Conservation (phyloP, 2,888 invertebrate genomes). For the Limenitis camilla region DNA sequence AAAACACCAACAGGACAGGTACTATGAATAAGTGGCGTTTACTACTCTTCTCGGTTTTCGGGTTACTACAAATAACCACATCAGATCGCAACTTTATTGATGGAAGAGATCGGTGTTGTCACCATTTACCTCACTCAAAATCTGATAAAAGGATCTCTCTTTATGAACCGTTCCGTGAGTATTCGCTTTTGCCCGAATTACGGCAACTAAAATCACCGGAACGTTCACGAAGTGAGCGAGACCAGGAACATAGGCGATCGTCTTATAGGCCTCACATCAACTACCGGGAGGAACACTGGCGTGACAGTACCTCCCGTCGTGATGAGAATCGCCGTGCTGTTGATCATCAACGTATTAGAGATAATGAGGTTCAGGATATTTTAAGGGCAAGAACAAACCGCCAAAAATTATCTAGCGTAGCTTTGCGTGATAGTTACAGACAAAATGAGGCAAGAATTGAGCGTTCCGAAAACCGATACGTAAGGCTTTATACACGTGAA, state of each 20-base stretch:
- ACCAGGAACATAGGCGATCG: not conserved
- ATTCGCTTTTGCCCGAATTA: slow-evolving; percentile 1
- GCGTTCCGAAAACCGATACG: too few species aligned
- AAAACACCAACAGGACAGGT: slow-evolving; percentile 38
- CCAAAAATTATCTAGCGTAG: too few species aligned
- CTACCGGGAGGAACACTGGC: not conserved
- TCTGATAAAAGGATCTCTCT: slow-evolving; percentile 33
- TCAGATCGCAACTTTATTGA: slow-evolving; percentile 54
- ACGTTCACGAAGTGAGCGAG: not conserved
- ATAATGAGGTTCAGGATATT: not conserved
- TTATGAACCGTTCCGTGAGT: slow-evolving; percentile 1
- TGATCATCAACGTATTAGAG: not conserved
- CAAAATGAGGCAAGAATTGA: too few species aligned
- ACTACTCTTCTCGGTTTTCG: slow-evolving; percentile 58
- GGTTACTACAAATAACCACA: slow-evolving; percentile 52
- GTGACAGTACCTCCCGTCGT: not conserved
- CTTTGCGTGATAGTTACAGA: too few species aligned
- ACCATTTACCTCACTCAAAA: slow-evolving; percentile 30
- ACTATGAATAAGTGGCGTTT: slow-evolving; percentile 72
- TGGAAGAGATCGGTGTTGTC: slow-evolving; percentile 56
- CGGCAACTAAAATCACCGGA: not conserved
- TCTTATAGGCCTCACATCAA: not conserved
- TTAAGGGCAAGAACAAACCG: too few species aligned
- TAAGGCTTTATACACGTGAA: too few species aligned
- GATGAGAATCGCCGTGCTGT: not conserved